These are phyloP conservation scores for Phortica okadai DNA, from an alignment of 2,888 invertebrate species.

Conservation along the genomic window DNA sequence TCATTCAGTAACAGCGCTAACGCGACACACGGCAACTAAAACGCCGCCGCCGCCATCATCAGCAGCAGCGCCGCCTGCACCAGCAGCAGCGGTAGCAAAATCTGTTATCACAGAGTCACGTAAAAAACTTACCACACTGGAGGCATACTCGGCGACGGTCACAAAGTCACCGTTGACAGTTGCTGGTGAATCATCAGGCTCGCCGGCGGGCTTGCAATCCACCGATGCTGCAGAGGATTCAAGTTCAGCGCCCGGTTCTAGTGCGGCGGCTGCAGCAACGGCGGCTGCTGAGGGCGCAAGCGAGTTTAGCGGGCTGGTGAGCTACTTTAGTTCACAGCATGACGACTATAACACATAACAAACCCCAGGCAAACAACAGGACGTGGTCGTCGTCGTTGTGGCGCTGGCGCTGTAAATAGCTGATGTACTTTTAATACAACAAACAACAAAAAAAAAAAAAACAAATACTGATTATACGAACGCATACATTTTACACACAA, in stretches of 20 bases:
- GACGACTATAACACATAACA: constrained; percentile 90
- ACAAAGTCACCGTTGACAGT: constrained; percentile 67
- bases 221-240: constrained; percentile 59
- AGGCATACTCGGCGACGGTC: constrained; percentile 68
- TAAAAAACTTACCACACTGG: constrained; percentile 73
- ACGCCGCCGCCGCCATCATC: constrained; percentile 54
- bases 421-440: background rate
- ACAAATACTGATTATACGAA: background rate
- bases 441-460: background rate
- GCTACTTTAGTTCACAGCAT: constrained; percentile 94
- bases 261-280: constrained; percentile 44
- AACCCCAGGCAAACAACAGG: constrained; percentile 51
- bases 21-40: constrained; percentile 53
- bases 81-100: background rate
- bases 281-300: constrained; percentile 74
- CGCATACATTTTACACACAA: constrained; percentile 24
- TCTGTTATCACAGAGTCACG: constrained; percentile 51
- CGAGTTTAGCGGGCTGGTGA: constrained; percentile 93
- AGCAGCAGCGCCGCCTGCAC: constrained; percentile 34
- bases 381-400: background rate
- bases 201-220: constrained; percentile 60
- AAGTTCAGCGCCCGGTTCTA: constrained; percentile 69
- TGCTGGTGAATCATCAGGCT: constrained; percentile 62
- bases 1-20: constrained; percentile 63
- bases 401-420: constrained; percentile 17